Base-by-base conservation (phyloP, 1,140 invertebrate genomes). In the Pollicipes pollicipes region DNA sequence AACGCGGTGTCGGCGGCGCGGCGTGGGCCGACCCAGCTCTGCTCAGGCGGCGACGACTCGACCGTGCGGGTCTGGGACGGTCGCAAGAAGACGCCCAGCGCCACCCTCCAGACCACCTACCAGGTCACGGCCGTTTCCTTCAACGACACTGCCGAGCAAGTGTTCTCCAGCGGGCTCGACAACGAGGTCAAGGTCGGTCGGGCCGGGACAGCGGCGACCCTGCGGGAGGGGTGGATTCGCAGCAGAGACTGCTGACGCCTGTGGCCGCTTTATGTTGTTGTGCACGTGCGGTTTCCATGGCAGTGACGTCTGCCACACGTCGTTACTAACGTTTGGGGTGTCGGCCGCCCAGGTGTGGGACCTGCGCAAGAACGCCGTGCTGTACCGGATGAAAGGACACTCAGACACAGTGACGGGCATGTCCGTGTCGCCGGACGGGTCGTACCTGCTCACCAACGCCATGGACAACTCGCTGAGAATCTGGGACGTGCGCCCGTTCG, bases 321-420 rank as follows among this genome's bases (percentile, higher is more conserved):
- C 29, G 27, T n/a, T n/a, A n/a, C n/a, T n/a, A n/a, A n/a, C n/a
- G n/a, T n/a, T n/a, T n/a, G n/a, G n/a, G n/a, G n/a, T n/a, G n/a
- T n/a, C n/a, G n/a, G n/a, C n/a, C 16, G 32, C 4, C 35, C 73
- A 86, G 84, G 81, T 97, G 0, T 99, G 96, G 96, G 97, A 99
- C 81, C 82, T 98, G 29, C 83, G 97, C 68, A 97, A 93, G 78
- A 92, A 93, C 79, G 87, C 89, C 70, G 80, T 96, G 37, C 78
- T 94, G 0, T 95, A 96, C 78, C 87, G 85, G 75, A 83, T 99
- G 77, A 85, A 88, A 75, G 91, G 80, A 83, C 95, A 99, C 77
- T 88, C 89, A 0, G 97, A 99, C 78, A 97, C 95, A 16, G 85
- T 99, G 8, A 99, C 97, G 8, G 95, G 93, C 73, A 77, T 99